Evolutionary conservation across 2,797 vertebrate genomes (phyloP), one percentile per base, ranked within the genome.

Genomic region (Oreortyx pictus): DNA sequence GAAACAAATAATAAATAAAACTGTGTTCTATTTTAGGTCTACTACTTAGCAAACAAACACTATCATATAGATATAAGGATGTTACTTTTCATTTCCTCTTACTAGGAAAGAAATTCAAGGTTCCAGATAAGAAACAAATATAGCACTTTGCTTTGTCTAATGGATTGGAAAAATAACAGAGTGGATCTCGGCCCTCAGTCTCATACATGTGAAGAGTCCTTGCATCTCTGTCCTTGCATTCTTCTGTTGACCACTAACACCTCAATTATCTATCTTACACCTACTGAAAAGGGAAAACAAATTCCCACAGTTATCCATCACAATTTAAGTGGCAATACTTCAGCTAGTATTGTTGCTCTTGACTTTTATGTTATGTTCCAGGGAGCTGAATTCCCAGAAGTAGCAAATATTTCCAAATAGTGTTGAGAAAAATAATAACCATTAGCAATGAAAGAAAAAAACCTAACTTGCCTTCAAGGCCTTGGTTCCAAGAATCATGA

Each of bases 361-460:
- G 25, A 82, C 44, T 6, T 68, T 82, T 5, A 18, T 31, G 7
- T 31, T 74, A 27, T 5, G 44, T 43, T 87, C 76, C 65, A 85
- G 75, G n/a, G 44, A 94, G 57, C 8, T 24, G n/a, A 82, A 82
- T 74, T 82, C 75, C 54, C 46, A 87, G 71, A 86, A 90, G 43
- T 1, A 75, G 49, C 18, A 92, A 88, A 66, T 83, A 78, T 66
- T 89, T 66, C 23, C 86, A 74, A 79, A 71, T 57, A 82, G 47
- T 68, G 31, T 50, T 49, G 27, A 70, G 23, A 74, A 52, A 15
- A 41, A 4, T 31, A 71, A 5, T 4, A 50, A 50, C 7, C 17
- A 39, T 47, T 67, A 25, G 39, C 25, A 41, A 15, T 6, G 35
- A 67, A 16, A 59, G 31, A 57, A 33, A 25, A 27, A 0, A 60